Percentiles rank a stretch among this genome's conserved stretches.
Evolutionary conservation across 2,888 invertebrate genomes (phyloP).

Genomic region (Napeogenes inachia): DNA sequence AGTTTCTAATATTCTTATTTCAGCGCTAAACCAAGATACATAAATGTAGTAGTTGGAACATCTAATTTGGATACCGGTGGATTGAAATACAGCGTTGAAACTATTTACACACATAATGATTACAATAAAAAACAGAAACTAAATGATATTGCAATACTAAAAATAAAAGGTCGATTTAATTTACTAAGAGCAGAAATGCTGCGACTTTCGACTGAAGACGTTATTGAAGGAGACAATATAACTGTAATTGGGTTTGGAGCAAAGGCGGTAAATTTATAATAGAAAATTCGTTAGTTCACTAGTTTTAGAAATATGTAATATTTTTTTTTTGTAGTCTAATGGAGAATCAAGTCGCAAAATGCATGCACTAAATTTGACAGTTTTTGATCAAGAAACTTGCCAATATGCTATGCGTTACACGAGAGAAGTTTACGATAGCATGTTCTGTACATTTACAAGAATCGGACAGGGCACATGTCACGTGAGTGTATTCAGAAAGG

Average conservation of each 20-base stretch:
- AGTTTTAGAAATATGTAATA: conserved; percentile 1
- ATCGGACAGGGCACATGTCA: conserved; percentile 66
- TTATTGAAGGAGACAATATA: conserved; percentile 52
- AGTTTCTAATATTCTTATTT: conserved; percentile 30
- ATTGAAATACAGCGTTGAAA: conserved; percentile 39
- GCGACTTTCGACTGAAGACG: conserved; percentile 35
- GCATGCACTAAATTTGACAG: conserved; percentile 50
- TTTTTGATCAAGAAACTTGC: conserved; percentile 61
- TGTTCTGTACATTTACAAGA: conserved; percentile 67
- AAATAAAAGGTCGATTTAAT: conserved; percentile 47
- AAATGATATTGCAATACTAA: conserved; percentile 62
- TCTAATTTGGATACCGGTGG: conserved; percentile 54
- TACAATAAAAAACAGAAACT: conserved; percentile 44
- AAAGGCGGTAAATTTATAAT: conserved; percentile 38
- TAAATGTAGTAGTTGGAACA: conserved; percentile 59
- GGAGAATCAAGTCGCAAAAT: conserved; percentile 50
- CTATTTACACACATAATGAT: conserved; percentile 44
- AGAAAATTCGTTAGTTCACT: too few species aligned
- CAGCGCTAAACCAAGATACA: conserved; percentile 51
- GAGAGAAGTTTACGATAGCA: conserved; percentile 48
- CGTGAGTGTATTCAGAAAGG: conserved; percentile 42
- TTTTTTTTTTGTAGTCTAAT: conserved; percentile 43
- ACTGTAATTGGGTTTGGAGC: conserved; percentile 63
- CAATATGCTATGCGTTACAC: conserved; percentile 62
- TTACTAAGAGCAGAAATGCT: conserved; percentile 41